Conservation (phyloP, 1,140 invertebrate species). For the Muscidifurax raptorellus region DNA sequence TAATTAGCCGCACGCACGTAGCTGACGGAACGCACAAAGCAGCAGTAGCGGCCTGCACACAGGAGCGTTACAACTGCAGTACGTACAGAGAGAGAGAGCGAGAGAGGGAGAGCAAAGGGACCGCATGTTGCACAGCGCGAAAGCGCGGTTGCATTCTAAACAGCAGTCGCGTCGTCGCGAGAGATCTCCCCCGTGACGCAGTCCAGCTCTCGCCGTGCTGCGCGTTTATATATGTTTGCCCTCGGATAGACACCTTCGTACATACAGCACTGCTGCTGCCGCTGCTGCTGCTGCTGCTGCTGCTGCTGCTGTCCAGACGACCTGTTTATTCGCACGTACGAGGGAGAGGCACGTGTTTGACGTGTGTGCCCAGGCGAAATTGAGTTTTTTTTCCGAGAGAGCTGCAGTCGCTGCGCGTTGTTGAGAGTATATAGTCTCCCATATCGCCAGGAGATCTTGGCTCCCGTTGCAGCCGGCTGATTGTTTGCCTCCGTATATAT, state of each 20-base stretch:
- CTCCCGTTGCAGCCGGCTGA: not conserved
- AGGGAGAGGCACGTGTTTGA: not conserved
- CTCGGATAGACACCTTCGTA: conserved; percentile 35
- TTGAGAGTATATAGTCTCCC: not conserved
- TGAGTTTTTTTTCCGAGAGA: conserved; percentile 38
- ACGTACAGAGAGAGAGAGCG: no score
- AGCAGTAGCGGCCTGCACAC: no score
- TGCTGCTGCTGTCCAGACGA: not conserved
- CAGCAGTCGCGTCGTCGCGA: conserved; percentile 49
- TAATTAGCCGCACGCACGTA: not conserved
- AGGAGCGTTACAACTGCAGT: not conserved
- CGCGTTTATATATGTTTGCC: conserved; percentile 5
- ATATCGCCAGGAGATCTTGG: not conserved
- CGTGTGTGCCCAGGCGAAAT: conserved; percentile 24
- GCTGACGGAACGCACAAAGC: not conserved
- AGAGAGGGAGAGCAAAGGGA: not conserved
- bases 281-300: no score
- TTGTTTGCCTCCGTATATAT: conserved; percentile 9
- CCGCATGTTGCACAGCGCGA: not conserved
- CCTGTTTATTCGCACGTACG: conserved; percentile 13
- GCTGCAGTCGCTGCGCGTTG: not conserved
- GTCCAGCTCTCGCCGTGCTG: not conserved
- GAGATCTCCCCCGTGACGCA: conserved; percentile 5
- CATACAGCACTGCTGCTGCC: not conserved
- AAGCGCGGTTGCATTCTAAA: conserved; percentile 63